Percentiles rank a stretch among this genome's conserved stretches.
These are phyloP conservation scores for Amphiprion ocellaris DNA, from an alignment of 2,113 vertebrate genomes.

Conservation along the genomic window DNA sequence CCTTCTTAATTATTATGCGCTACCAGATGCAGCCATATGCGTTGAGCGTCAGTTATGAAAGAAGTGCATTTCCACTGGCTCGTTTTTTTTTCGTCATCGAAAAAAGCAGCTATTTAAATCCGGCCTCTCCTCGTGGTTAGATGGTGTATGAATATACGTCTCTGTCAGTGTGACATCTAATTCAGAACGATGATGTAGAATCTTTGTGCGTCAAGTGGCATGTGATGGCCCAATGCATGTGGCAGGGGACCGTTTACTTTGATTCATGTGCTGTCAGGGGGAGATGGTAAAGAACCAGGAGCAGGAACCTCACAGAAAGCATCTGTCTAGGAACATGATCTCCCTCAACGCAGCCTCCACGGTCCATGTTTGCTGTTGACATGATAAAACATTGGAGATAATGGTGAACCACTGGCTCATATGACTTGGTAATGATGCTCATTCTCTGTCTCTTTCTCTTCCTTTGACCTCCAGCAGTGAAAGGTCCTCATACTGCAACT, in stretches of 20 bases:
- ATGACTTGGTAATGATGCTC: constrained; percentile 29
- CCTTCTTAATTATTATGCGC: constrained; percentile 59
- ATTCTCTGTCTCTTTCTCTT: constrained; percentile 48
- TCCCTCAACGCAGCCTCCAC: neutral
- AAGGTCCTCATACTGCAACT: constrained; percentile 85
- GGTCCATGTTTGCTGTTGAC: constrained; percentile 12
- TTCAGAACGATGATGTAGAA: constrained; percentile 60
- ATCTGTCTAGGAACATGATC: constrained; percentile 18
- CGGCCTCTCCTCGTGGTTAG: constrained; percentile 14
- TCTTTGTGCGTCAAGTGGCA: constrained; percentile 49
- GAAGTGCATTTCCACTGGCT: constrained; percentile 19
- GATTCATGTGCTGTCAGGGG: constrained; percentile 56
- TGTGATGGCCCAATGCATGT: constrained; percentile 52
- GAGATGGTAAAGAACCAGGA: constrained; percentile 30
- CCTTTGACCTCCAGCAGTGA: constrained; percentile 87
- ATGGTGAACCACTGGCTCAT: constrained; percentile 17
- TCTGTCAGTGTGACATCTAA: constrained; percentile 54
- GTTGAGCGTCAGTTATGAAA: constrained; percentile 38
- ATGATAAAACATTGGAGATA: constrained; percentile 10
- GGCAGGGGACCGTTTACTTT: constrained; percentile 49
- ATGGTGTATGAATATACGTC: constrained; percentile 26
- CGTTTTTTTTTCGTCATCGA: neutral
- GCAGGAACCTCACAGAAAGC: constrained; percentile 32
- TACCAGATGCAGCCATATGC: constrained; percentile 43
- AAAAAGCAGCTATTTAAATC: constrained; percentile 19